Percentiles rank a stretch among this genome's conserved stretches.
phyloP scores from a whole-genome alignment of 2,888 invertebrate species.

The Drosophila mimetica region DNA sequence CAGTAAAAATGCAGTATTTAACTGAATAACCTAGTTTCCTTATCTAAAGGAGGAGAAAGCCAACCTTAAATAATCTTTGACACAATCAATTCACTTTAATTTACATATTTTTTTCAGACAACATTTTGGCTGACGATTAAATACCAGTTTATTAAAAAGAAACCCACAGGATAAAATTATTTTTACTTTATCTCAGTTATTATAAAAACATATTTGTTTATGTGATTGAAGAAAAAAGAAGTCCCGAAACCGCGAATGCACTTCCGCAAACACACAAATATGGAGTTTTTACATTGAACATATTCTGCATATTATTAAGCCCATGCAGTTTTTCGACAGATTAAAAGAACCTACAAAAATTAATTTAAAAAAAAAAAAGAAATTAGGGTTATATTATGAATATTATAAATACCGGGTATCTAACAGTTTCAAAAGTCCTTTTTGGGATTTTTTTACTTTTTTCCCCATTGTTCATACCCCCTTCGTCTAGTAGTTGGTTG shows the following conservation, averaged over 20 bases:
- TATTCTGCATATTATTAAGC: background rate
- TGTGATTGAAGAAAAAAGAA: background rate
- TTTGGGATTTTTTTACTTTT: background rate
- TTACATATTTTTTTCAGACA: background rate
- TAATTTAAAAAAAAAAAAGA: background rate
- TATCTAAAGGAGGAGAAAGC: background rate
- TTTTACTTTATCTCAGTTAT: background rate
- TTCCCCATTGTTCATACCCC: background rate
- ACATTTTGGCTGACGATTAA: background rate
- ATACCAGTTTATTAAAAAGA: background rate
- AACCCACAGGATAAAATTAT: background rate
- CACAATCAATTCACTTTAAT: background rate
- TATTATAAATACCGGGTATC: constrained; percentile 17
- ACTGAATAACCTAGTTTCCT: background rate
- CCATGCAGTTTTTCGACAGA: background rate
- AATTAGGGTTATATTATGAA: background rate
- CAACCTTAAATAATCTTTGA: background rate
- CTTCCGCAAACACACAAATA: constrained; percentile 6
- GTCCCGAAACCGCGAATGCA: background rate
- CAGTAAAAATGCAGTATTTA: too few species aligned
- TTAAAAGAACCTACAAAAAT: background rate
- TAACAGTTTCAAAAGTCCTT: constrained; percentile 10
- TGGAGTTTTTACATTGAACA: background rate
- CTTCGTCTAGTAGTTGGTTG: constrained; percentile 1
- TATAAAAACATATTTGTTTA: constrained; percentile 5